phyloP scores from a whole-genome alignment of 1,140 invertebrate genomes.

The Ruditapes philippinarum region DNA sequence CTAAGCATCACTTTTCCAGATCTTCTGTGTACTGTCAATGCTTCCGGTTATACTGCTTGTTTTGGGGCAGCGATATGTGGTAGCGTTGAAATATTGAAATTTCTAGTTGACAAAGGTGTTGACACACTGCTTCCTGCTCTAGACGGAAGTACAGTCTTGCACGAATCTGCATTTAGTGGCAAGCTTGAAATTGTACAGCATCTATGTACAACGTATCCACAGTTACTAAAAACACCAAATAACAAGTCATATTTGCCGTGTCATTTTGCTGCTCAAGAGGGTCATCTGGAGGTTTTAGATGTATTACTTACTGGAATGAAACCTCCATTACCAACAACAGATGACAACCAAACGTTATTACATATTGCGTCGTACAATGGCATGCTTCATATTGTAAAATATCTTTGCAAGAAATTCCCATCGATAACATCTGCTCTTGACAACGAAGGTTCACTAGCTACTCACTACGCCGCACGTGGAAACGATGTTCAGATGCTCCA shows the following conservation, averaged over 20 bases:
- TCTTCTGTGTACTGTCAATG: conserved; percentile 1
- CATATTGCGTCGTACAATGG: conserved; percentile 48
- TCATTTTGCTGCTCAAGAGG: conserved; percentile 58
- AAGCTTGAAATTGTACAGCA: conserved; percentile 20
- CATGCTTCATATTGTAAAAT: conserved; percentile 14
- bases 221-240: conserved; percentile 13
- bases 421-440: neutral
- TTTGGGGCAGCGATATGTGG: conserved; percentile 49
- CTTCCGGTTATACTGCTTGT: conserved; percentile 10
- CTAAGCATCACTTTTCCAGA: neutral
- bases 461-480: conserved; percentile 40
- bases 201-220: conserved; percentile 8
- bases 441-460: neutral
- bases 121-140: neutral
- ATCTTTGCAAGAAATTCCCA: conserved; percentile 36
- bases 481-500: neutral
- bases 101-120: neutral
- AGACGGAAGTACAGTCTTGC: conserved; percentile 42
- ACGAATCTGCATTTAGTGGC: conserved; percentile 41
- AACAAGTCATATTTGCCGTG: conserved; percentile 5
- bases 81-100: conserved; percentile 31
- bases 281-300: conserved; percentile 28
- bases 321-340: neutral
- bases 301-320: neutral
- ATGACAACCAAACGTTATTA: conserved; percentile 30